phyloP scores from a whole-genome alignment of 2,888 invertebrate genomes.

The Ormyrus thymus region DNA sequence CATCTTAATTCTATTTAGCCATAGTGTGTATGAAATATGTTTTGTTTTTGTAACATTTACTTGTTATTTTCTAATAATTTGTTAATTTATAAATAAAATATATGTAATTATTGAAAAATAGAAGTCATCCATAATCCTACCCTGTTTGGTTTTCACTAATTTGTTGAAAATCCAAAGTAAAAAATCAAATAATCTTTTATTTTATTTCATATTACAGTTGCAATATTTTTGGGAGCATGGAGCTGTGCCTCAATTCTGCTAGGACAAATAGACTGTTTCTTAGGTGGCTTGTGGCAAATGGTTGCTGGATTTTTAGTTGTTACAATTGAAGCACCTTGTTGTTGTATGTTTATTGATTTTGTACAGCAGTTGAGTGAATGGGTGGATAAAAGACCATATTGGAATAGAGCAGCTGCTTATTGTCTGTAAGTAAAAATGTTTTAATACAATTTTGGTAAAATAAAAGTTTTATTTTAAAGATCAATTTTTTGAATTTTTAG shows the following conservation, averaged over 20 bases:
- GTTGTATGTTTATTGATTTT: slow-evolving; percentile 96
- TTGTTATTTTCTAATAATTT: too few species aligned
- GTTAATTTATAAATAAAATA: too few species aligned
- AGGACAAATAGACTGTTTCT: slow-evolving; percentile 80
- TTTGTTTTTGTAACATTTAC: too few species aligned
- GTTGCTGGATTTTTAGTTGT: slow-evolving; percentile 91
- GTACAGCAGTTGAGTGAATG: slow-evolving; percentile 90
- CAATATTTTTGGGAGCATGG: slow-evolving; percentile 87
- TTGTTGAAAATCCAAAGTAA: background rate
- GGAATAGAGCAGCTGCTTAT: slow-evolving; percentile 92
- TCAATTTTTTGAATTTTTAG: too few species aligned
- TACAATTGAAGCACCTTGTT: slow-evolving; percentile 96
- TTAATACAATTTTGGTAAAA: background rate
- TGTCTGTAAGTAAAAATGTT: slow-evolving; percentile 82
- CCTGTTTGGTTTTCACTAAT: background rate
- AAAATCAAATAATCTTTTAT: background rate
- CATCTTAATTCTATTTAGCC: slow-evolving; percentile 1
- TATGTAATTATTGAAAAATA: too few species aligned
- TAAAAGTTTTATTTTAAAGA: slow-evolving; percentile 10
- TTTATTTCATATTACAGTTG: slow-evolving; percentile 80
- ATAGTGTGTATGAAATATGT: too few species aligned
- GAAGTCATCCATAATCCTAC: too few species aligned
- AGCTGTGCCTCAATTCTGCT: slow-evolving; percentile 83
- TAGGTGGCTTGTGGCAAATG: slow-evolving; percentile 91
- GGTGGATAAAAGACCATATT: slow-evolving; percentile 89